A percentile compares a stretch with the other conserved stretches of the same genome.
These are phyloP conservation scores for Indicator maculatus DNA, from an alignment of 2,113 vertebrate genomes.

Conservation along the genomic window DNA sequence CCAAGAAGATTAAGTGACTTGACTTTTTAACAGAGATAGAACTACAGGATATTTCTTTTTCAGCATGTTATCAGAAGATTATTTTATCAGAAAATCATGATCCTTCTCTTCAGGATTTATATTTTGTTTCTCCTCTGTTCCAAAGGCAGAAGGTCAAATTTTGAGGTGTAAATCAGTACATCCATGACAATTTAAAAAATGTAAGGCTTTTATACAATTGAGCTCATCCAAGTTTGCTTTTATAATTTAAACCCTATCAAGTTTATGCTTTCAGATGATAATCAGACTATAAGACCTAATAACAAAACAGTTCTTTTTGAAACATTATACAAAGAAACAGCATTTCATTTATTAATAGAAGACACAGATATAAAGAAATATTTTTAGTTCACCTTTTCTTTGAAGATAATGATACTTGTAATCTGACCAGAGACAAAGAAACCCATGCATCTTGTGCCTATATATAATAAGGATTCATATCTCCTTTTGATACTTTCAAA, in stretches of 20 bases:
- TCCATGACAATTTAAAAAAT: neutral
- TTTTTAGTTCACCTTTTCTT: neutral
- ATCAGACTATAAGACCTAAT: neutral
- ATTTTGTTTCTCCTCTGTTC: neutral
- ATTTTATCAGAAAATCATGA: constrained; percentile 5
- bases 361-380: neutral
- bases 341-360: neutral
- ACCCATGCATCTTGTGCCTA: neutral
- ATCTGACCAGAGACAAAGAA: neutral
- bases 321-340: neutral
- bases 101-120: neutral
- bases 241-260: neutral
- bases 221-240: neutral
- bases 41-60: neutral
- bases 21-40: neutral
- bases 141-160: neutral
- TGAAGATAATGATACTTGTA: neutral
- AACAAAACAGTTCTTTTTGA: neutral
- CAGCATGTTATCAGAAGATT: neutral
- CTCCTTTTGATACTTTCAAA: neutral
- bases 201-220: neutral
- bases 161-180: neutral
- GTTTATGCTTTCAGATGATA: neutral
- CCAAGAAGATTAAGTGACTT: neutral
- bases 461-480: neutral